A percentile compares a stretch with the other conserved stretches of the same genome.
Evolutionary conservation across 2,888 invertebrate species (phyloP).

Genomic region (Trachelus iudaicus): DNA sequence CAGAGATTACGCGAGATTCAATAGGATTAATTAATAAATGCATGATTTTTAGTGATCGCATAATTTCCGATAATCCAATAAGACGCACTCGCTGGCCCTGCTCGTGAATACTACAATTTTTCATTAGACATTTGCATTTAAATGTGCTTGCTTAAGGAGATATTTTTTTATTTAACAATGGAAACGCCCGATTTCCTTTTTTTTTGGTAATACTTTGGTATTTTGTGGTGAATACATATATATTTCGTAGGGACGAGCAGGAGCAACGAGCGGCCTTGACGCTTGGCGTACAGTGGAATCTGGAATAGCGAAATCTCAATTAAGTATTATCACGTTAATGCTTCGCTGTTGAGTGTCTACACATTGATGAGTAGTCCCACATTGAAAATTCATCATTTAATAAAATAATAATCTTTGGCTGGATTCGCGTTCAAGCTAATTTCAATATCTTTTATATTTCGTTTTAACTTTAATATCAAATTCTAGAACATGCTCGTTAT

Average conservation of each 20-base stretch:
- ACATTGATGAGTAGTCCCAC: constrained; percentile 19
- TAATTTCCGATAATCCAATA: background rate
- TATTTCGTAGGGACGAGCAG: background rate
- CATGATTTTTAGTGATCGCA: background rate
- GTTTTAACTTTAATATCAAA: background rate
- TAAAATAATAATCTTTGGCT: constrained; percentile 2
- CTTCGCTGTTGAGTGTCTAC: constrained; percentile 62
- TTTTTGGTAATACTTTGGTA: background rate
- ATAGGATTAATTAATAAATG: background rate
- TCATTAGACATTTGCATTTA: background rate
- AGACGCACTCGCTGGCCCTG: background rate
- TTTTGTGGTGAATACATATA: background rate
- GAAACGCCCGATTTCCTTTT: background rate
- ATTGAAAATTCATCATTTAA: background rate
- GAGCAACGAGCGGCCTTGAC: background rate
- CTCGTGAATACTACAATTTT: background rate
- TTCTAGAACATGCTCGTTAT: background rate
- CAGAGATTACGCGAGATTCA: background rate
- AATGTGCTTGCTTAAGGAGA: background rate
- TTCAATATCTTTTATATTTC: background rate
- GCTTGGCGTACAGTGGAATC: background rate
- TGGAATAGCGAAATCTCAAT: constrained; percentile 32
- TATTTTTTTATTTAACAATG: background rate
- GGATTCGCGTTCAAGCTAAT: background rate
- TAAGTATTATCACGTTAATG: constrained; percentile 64